phyloP scores from a whole-genome alignment of 2,888 invertebrate species.

The Scaptomyza reducta region DNA sequence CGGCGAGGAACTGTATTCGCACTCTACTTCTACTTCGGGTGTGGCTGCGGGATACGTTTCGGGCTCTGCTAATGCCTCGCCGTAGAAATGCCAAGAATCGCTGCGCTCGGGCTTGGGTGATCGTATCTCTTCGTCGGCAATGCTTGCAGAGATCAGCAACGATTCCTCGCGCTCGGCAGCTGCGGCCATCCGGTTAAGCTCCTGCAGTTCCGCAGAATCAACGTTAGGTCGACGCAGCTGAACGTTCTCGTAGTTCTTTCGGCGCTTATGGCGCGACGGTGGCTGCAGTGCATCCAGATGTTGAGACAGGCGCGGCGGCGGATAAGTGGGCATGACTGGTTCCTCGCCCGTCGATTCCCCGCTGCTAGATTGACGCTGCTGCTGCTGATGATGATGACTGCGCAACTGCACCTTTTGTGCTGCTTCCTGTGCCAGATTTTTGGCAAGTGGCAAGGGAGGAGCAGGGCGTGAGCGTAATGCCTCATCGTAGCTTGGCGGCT shows the following conservation, averaged over 20 bases:
- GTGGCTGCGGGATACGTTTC: constrained; percentile 25
- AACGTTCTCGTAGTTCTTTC: constrained; percentile 81
- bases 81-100: constrained; percentile 83
- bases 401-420: constrained; percentile 60
- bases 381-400: background rate
- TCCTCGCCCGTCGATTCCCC: constrained; percentile 62
- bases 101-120: constrained; percentile 82
- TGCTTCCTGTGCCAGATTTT: constrained; percentile 65
- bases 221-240: constrained; percentile 78
- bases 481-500: constrained; percentile 82
- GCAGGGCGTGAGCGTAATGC: constrained; percentile 61
- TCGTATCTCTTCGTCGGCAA: constrained; percentile 68
- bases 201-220: constrained; percentile 79
- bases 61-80: constrained; percentile 57
- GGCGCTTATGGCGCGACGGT: constrained; percentile 76
- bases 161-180: constrained; percentile 75
- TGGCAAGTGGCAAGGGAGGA: constrained; percentile 45
- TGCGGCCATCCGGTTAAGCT: constrained; percentile 69
- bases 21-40: constrained; percentile 19
- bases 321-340: constrained; percentile 82
- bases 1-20: constrained; percentile 65
- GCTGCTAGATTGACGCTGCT: constrained; percentile 43
- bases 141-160: constrained; percentile 68
- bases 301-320: constrained; percentile 81
- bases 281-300: constrained; percentile 67